A percentile compares a stretch with the other conserved stretches of the same genome.
Evolutionary conservation across 2,797 vertebrate species (phyloP).

Genomic region (Australoheros facetus): DNA sequence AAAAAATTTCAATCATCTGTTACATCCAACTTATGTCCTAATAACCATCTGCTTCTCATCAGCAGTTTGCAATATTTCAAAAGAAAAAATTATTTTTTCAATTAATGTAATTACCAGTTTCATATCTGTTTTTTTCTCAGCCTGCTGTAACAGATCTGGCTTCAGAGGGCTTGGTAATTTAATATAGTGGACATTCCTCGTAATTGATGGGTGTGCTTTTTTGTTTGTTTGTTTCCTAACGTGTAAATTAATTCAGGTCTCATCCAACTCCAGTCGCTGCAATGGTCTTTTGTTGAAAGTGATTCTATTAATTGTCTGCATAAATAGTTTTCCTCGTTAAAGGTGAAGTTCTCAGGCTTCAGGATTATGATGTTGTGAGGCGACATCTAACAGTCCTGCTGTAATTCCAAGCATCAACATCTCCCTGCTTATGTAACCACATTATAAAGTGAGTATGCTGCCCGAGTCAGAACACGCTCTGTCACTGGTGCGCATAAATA

Average conservation of each 20-base stretch:
- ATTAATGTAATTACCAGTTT: too few relatives aligned
- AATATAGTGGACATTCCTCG: not conserved
- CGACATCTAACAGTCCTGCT: not conserved
- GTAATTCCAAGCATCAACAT: not conserved
- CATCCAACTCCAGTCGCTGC: not conserved
- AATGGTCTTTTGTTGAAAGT: not conserved
- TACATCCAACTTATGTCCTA: too few relatives aligned
- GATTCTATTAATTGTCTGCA: not conserved
- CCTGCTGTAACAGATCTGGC: too few relatives aligned
- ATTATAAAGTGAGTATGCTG: not conserved
- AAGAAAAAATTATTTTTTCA: too few relatives aligned
- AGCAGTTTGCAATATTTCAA: too few relatives aligned
- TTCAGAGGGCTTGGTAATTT: not conserved
- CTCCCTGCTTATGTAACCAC: not conserved
- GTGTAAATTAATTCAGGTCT: not conserved
- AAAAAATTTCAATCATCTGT: too few relatives aligned
- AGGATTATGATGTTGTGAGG: not conserved
- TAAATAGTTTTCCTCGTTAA: not conserved
- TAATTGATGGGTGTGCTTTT: not conserved
- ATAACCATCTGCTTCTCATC: too few relatives aligned
- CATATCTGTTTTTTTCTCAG: too few relatives aligned
- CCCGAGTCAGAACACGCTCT: not conserved
- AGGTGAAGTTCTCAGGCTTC: not conserved
- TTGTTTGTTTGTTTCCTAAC: not conserved
- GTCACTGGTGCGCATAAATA: not conserved